Percentiles rank a stretch among this genome's conserved stretches.
These are phyloP conservation scores for Ctenoplectra terminalis DNA, from an alignment of 1,140 invertebrate species.

Conservation along the genomic window DNA sequence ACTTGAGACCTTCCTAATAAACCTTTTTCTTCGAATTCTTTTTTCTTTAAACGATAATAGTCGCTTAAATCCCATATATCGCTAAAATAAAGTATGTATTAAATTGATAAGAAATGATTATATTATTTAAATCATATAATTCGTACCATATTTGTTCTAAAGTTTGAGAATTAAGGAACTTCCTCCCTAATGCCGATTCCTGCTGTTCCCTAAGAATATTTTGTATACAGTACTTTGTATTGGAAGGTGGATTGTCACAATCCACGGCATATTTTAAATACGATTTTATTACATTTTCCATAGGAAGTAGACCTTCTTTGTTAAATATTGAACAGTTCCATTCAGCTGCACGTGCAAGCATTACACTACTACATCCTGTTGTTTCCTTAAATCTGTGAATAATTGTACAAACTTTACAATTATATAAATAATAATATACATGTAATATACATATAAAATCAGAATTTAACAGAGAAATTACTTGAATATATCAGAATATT, in stretches of 20 bases:
- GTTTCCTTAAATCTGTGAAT: slow-evolving; percentile 82
- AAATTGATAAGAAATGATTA: not conserved
- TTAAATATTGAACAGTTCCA: slow-evolving; percentile 97
- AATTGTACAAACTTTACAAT: slow-evolving; percentile 1
- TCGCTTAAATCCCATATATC: slow-evolving; percentile 91
- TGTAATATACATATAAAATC: no score
- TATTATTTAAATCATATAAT: not conserved
- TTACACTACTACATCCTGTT: slow-evolving; percentile 95
- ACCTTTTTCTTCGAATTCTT: slow-evolving; percentile 86
- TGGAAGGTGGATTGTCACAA: slow-evolving; percentile 94
- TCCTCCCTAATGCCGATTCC: slow-evolving; percentile 91
- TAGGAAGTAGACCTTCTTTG: slow-evolving; percentile 86
- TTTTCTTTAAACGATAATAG: slow-evolving; percentile 89
- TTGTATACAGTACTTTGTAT: slow-evolving; percentile 97
- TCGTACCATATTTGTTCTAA: slow-evolving; percentile 94
- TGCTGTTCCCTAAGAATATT: slow-evolving; percentile 95
- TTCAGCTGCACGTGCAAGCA: slow-evolving; percentile 97
- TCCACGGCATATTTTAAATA: slow-evolving; percentile 92
- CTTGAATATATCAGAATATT: slow-evolving; percentile 77
- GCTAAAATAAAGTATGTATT: slow-evolving; percentile 83
- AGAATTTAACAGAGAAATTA: slow-evolving; percentile 24
- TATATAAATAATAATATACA: slow-evolving; percentile 9
- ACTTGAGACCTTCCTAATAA: slow-evolving; percentile 87
- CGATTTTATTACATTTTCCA: slow-evolving; percentile 92
- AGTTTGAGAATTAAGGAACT: slow-evolving; percentile 92